Evolutionary conservation across 1,140 invertebrate species (phyloP).

Genomic region (Lethocerus indicus): DNA sequence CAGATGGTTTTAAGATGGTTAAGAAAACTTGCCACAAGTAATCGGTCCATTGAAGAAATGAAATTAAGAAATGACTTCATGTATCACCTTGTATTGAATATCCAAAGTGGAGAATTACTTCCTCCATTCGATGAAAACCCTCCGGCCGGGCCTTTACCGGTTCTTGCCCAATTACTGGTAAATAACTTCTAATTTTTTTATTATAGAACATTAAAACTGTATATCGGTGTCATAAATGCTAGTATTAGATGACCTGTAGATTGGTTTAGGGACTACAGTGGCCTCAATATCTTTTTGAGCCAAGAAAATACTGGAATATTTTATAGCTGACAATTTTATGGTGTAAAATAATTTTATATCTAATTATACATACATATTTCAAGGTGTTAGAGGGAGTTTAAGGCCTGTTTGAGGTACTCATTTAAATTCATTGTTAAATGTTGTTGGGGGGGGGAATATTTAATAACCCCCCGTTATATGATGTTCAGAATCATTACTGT

Average conservation of each 20-base stretch:
- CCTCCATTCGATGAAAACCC: conserved; percentile 28
- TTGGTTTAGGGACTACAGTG: neutral
- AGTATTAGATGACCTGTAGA: neutral
- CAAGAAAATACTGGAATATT: neutral
- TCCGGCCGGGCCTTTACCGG: conserved; percentile 21
- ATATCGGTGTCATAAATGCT: neutral
- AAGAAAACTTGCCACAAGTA: conserved; percentile 25
- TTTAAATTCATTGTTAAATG: too few species aligned
- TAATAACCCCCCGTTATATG: too few species aligned
- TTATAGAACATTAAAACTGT: neutral
- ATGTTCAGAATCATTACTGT: too few species aligned
- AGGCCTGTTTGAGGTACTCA: too few species aligned
- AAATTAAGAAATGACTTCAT: conserved; percentile 31
- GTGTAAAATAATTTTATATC: neutral
- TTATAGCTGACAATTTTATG: neutral
- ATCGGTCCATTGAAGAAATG: conserved; percentile 26
- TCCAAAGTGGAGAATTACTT: conserved; percentile 25
- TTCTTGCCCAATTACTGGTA: conserved; percentile 25
- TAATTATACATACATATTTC: too few species aligned
- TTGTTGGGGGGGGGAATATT: too few species aligned
- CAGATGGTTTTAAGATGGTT: conserved; percentile 27
- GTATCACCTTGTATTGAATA: conserved; percentile 28
- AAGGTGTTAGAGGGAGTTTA: too few species aligned
- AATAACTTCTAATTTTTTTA: conserved; percentile 10
- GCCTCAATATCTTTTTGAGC: neutral